Evolutionary conservation across 2,113 vertebrate genomes (phyloP), one percentile per base, ranked within the genome.

Genomic region (Nyctereutes procyonoides): DNA sequence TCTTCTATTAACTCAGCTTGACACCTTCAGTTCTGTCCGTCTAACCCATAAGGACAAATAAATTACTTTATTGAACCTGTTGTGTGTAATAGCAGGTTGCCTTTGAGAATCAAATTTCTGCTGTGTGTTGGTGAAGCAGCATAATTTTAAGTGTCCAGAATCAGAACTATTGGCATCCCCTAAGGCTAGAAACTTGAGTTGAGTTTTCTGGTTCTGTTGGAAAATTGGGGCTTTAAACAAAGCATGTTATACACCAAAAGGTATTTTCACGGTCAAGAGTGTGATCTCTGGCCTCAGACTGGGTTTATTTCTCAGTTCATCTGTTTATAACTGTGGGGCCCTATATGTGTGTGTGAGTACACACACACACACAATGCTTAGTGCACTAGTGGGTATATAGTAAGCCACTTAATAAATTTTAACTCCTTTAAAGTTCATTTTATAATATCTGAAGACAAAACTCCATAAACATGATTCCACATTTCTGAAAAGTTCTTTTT

Each of bases 41-140:
- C 86, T 74, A 74, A 76, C 22, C 13, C 55, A 48, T 53, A 48
- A 89, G 53, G 53, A 81, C 20, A 88, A 67, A 79, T 86, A 80
- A 96, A 88, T 82, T 60, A 56, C 65, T 73, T 87, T 35, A 77
- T 80, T 51, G 85, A 88, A 76, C 14, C 43, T 88, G 82, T 24
- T 74, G 35, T 90, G 15, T 91, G 77, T 79, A 83, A 88, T 67
- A 93, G 60, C 51, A 95, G 90, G 20, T 51, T 95, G 56, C n/a
- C 24, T 79, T 10, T 71, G 51, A n/a, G 73, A 91, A 97, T 83
- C 53, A 83, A 15, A 80, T 55, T 88, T 96, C 28, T 85, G 4
- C 20, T 48, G 43, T 62, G 15, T n/a, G 2, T 32, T 91, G 67
- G 71, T 58, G 26, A 60, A 96, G 53, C 15, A 67, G 30, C 26